Conservation (phyloP, 2,888 invertebrate species). For the Podabrus alpinus region DNA sequence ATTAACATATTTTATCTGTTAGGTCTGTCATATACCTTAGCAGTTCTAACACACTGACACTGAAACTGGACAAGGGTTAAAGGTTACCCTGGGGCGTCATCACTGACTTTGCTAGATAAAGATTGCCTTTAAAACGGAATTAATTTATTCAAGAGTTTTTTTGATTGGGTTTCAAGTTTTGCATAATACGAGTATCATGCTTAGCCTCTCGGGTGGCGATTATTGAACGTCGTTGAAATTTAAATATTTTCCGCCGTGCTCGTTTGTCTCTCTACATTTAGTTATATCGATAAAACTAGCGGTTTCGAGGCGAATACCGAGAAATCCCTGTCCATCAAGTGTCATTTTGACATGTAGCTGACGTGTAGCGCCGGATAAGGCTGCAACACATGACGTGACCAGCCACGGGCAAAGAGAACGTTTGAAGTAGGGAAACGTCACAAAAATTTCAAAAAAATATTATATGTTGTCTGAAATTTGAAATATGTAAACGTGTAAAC, state of each 20-base stretch:
- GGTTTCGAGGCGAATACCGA: constrained; percentile 27
- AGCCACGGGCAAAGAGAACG: constrained; percentile 18
- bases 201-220: not conserved
- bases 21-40: constrained; percentile 10
- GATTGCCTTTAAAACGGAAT: not conserved
- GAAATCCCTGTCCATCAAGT: constrained; percentile 34
- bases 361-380: constrained; percentile 32
- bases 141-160: not conserved
- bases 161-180: not conserved
- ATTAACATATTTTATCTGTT: constrained; percentile 26
- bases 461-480: not conserved
- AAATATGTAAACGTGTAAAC: not conserved
- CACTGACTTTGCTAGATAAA: constrained; percentile 11
- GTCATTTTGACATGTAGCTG: constrained; percentile 32
- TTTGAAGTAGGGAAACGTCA: constrained; percentile 2
- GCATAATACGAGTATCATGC: not conserved
- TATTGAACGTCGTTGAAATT: not conserved
- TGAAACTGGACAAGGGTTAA: constrained; percentile 31
- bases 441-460: not conserved
- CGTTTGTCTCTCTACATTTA: constrained; percentile 9
- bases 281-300: constrained; percentile 23
- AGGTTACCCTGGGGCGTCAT: constrained; percentile 25
- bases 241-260: not conserved
- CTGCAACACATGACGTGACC: constrained; percentile 26
- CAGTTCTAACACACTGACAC: constrained; percentile 29